Conservation (phyloP, 2,888 invertebrate genomes). For the Ellobium chinense region DNA sequence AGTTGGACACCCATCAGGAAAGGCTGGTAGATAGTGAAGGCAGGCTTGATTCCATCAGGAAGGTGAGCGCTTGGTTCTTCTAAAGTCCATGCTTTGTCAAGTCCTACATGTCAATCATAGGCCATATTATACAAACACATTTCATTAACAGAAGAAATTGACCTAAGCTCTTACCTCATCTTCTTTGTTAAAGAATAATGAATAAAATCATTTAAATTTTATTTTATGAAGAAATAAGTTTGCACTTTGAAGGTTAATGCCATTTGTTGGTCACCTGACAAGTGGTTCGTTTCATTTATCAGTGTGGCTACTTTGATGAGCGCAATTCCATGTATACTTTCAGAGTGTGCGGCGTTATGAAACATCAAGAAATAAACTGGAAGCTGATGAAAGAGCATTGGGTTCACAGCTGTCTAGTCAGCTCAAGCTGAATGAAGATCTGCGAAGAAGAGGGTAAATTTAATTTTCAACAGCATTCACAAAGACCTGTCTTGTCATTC, state of each 20-base stretch:
- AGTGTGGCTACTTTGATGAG: background rate
- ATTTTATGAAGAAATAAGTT: no score
- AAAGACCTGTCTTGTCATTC: no score
- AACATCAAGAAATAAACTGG: constrained; percentile 67
- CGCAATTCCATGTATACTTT: background rate
- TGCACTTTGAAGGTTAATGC: no score
- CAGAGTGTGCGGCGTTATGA: constrained; percentile 70
- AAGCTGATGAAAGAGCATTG: constrained; percentile 70
- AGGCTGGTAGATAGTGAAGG: constrained; percentile 69
- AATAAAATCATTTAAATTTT: no score
- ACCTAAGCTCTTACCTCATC: no score
- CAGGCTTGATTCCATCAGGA: constrained; percentile 66
- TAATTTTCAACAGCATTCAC: no score
- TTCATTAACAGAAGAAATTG: no score
- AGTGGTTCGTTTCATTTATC: no score
- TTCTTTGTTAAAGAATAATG: no score
- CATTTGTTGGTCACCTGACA: no score
- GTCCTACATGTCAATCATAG: no score
- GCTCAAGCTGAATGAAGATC: constrained; percentile 67
- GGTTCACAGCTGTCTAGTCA: constrained; percentile 63
- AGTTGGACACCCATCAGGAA: constrained; percentile 69
- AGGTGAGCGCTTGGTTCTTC: constrained; percentile 52
- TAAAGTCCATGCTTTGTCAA: background rate
- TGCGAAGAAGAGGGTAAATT: constrained; percentile 65
- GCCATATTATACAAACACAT: no score